Base-by-base conservation (phyloP, 1,140 invertebrate species). In the Eriocheir sinensis region DNA sequence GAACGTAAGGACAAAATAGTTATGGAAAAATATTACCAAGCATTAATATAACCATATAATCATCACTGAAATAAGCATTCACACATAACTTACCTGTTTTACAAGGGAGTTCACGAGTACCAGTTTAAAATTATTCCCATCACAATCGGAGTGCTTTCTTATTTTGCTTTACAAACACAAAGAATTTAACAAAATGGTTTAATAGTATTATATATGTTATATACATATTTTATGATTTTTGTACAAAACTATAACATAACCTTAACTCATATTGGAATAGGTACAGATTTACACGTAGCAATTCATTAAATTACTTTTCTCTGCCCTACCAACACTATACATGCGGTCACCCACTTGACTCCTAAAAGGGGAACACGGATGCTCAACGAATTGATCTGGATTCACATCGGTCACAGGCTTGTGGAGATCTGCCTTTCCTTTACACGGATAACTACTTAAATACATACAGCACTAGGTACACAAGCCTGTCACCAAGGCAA, bases 191-290 rank as follows among this genome's bases (percentile, higher is more conserved):
- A 44, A 92, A 38, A 81, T 32, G 41, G 44, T n/a, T 32, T 44
- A 72, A 30, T 38, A 36, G 32, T 80, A 79, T 80, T 92, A 36
- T 38, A 80, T 72, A 92, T 72, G 44, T 81, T 93, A 93, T 88
- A 34, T 85, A 93, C 40, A 91, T 48, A 88, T 88, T 48, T 86
- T 93, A 27, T 88, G 60, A n/a, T 88, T 40, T 92, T 93, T 88
- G 79, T 88, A 93, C 92, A 86, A 93, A 92, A 92, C 81, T 44
- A 92, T 92, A 93, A 93, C 92, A 81, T 92, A 93, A 88, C 83
- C 83, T 89, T 93, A 93, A 89, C 32, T 86, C 88, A 93, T 88
- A 53, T 40, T 72, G 92, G 92, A 93, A 93, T 93, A 93, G 0
- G 38, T 79, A 88, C 32, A 93, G 36, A 93, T 72, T 41, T 48